Percentiles rank a stretch among this genome's conserved stretches.
Evolutionary conservation across 2,888 invertebrate genomes (phyloP).

Genomic region (Aporophyla nigra): DNA sequence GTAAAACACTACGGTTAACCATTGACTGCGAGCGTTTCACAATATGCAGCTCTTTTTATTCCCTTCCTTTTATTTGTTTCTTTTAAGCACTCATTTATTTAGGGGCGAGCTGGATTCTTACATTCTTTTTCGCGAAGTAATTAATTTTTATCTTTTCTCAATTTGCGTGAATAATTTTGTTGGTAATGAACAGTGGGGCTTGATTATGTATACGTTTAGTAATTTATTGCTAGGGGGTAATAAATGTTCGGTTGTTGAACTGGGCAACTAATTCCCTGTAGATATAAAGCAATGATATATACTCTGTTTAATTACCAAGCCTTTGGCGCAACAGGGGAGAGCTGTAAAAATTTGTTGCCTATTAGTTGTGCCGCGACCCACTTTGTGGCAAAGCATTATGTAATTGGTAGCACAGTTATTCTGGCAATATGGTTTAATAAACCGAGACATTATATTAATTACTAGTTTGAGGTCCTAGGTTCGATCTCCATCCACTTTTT

Average conservation of each 20-base stretch:
- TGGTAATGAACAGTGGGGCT: constrained; percentile 49
- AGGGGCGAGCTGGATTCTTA: constrained; percentile 65
- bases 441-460: too few relatives aligned
- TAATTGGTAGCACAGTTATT: background rate
- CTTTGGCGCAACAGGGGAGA: constrained; percentile 19
- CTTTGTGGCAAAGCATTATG: constrained; percentile 13
- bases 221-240: constrained; percentile 53
- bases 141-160: constrained; percentile 72
- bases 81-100: constrained; percentile 79
- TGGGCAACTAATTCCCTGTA: constrained; percentile 37
- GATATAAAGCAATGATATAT: constrained; percentile 58
- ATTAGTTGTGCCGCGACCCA: constrained; percentile 22
- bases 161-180: constrained; percentile 53
- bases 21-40: constrained; percentile 77
- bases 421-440: background rate
- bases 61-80: constrained; percentile 79
- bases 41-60: constrained; percentile 80
- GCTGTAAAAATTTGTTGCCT: constrained; percentile 31
- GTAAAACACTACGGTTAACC: constrained; percentile 78
- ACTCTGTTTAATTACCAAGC: constrained; percentile 51
- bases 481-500: too few relatives aligned
- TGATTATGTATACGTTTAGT: constrained; percentile 53
- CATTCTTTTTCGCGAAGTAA: constrained; percentile 70
- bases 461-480: too few relatives aligned
- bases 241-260: constrained; percentile 58